A percentile compares a stretch with the other conserved stretches of the same genome.
Evolutionary conservation across 2,113 vertebrate species (phyloP).

Genomic region (Symphodus melops): DNA sequence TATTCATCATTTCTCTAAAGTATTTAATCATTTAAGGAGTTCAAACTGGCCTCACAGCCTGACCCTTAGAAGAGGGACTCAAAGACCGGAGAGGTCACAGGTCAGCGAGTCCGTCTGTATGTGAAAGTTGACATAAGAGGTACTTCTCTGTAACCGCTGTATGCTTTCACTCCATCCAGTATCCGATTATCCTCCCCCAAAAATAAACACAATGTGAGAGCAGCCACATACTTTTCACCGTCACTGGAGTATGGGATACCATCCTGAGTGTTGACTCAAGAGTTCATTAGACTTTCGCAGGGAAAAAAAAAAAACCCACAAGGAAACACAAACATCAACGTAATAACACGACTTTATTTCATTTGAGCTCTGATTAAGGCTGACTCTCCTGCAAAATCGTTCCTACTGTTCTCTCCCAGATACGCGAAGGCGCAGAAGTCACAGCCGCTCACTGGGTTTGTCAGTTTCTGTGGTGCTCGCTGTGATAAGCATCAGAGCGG

Average conservation of each 20-base stretch:
- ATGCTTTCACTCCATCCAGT: constrained; percentile 9
- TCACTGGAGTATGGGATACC: constrained; percentile 22
- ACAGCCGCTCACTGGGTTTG: constrained; percentile 33
- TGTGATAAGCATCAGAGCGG: constrained; percentile 46
- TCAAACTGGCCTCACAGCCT: constrained; percentile 27
- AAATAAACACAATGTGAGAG: constrained; percentile 38
- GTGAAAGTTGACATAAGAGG: constrained; percentile 24
- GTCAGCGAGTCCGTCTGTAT: not conserved
- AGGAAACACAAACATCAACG: constrained; percentile 22
- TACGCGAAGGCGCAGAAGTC: not conserved
- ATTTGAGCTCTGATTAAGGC: constrained; percentile 12
- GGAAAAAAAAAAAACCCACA: constrained; percentile 15
- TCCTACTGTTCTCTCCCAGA: constrained; percentile 8
- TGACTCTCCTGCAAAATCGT: not conserved
- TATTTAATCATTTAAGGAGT: not conserved
- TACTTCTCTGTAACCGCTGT: constrained; percentile 2
- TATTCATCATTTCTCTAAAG: constrained; percentile 2
- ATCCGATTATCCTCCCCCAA: constrained; percentile 29
- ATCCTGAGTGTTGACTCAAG: constrained; percentile 1
- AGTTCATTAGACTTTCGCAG: not conserved
- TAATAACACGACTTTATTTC: constrained; percentile 11
- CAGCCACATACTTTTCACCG: constrained; percentile 16
- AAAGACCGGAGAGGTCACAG: constrained; percentile 12
- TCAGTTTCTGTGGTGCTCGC: constrained; percentile 44
- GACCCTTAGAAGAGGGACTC: constrained; percentile 18